phyloP scores from a whole-genome alignment of 64 coral and sea anemone genomes.

The Stylophora pistillata region DNA sequence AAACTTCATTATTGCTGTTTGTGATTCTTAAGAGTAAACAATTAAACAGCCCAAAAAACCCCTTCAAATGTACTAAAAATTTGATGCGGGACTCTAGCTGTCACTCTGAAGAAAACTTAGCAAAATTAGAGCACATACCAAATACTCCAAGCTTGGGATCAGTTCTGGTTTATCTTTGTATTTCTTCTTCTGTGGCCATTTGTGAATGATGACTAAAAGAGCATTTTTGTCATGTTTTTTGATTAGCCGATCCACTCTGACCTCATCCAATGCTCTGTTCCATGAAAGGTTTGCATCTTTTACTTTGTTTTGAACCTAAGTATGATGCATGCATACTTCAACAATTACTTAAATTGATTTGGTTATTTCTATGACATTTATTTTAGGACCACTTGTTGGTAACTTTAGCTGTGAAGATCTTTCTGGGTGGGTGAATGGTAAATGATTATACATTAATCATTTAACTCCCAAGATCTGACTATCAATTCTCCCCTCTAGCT shows the following conservation, averaged over 20 bases:
- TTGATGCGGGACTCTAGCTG: no score
- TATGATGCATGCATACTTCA: background rate
- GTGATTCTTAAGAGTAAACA: no score
- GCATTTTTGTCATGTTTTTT: slow-evolving; percentile 64
- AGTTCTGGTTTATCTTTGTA: slow-evolving; percentile 79
- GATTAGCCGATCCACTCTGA: slow-evolving; percentile 65
- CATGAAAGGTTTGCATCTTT: slow-evolving; percentile 56
- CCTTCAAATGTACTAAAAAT: no score
- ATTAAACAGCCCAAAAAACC: no score
- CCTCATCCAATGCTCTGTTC: slow-evolving; percentile 90
- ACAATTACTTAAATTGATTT: background rate
- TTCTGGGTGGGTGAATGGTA: no score
- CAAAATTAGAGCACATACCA: background rate
- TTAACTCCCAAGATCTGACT: no score
- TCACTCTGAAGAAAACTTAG: no score
- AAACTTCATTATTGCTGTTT: no score
- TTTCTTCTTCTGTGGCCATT: slow-evolving; percentile 72
- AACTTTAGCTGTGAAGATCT: no score
- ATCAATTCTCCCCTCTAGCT: no score
- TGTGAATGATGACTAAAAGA: slow-evolving; percentile 67
- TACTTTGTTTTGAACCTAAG: slow-evolving; percentile 76
- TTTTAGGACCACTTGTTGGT: no score
- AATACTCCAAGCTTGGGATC: slow-evolving; percentile 55
- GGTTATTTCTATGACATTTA: background rate
- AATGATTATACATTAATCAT: no score